Evolutionary conservation across 92 coral and sea anemone genomes (phyloP).

Genomic region (Phenganax marumi): DNA sequence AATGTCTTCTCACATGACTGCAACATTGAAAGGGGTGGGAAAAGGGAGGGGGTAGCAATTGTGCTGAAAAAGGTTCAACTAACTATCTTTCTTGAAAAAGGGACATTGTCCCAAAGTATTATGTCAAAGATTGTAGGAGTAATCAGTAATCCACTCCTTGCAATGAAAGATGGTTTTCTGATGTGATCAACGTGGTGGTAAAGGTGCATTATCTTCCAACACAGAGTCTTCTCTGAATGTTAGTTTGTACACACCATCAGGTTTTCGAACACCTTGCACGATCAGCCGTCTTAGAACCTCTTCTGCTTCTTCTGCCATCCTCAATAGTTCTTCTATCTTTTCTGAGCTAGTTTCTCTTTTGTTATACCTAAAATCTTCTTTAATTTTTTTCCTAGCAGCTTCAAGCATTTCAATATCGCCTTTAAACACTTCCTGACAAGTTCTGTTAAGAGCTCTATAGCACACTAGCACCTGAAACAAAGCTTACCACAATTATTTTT

Average conservation of each 20-base stretch:
- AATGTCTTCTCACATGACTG: too few relatives aligned
- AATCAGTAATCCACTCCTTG: too few relatives aligned
- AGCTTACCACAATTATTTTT: too few relatives aligned
- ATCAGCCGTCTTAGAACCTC: constrained; percentile 69
- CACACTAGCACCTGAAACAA: constrained; percentile 71
- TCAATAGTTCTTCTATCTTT: constrained; percentile 74
- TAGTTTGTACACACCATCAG: constrained; percentile 57
- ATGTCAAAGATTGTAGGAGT: too few relatives aligned
- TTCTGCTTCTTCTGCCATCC: constrained; percentile 72
- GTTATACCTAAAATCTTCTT: constrained; percentile 70
- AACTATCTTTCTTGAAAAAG: too few relatives aligned
- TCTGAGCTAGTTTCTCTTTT: constrained; percentile 66
- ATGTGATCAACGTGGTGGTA: constrained; percentile 39
- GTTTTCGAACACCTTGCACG: constrained; percentile 76
- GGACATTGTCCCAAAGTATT: too few relatives aligned
- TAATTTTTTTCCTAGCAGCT: constrained; percentile 72
- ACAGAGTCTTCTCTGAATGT: constrained; percentile 67
- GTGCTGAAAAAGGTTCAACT: too few relatives aligned
- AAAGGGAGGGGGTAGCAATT: too few relatives aligned
- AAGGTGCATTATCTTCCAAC: constrained; percentile 78
- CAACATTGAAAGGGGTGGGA: too few relatives aligned
- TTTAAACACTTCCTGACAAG: constrained; percentile 74
- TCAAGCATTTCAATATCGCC: constrained; percentile 71
- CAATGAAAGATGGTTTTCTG: neutral
- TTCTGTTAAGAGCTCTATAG: constrained; percentile 75